phyloP scores from a whole-genome alignment of 1,140 invertebrate genomes.

The Heterodera schachtii region DNA sequence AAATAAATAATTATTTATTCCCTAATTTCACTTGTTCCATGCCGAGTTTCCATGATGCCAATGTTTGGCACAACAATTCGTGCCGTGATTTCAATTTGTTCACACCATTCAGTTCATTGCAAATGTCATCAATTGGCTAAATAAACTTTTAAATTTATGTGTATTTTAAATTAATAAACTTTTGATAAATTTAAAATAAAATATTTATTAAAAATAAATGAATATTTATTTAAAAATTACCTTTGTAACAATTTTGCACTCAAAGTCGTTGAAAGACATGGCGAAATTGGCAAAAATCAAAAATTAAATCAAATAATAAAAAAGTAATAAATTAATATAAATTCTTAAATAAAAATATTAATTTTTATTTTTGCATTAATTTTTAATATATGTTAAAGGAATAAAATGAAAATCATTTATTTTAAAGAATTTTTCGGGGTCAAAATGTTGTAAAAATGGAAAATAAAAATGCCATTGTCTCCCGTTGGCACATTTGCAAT shows the following conservation, averaged over 20 bases:
- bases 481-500: too few relatives aligned
- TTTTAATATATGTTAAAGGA: too few relatives aligned
- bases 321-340: not conserved
- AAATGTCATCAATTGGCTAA: conserved; percentile 30
- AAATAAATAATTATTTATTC: not conserved
- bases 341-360: not conserved
- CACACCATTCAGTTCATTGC: conserved; percentile 27
- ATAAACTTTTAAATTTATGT: not conserved
- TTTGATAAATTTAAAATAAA: not conserved
- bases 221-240: not conserved
- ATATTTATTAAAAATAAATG: not conserved
- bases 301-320: not conserved
- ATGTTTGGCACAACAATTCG: conserved; percentile 32
- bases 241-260: not conserved
- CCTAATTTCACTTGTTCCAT: conserved; percentile 23
- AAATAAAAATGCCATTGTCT: not conserved
- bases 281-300: too few relatives aligned
- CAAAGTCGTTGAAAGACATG: not conserved
- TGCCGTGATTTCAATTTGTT: conserved; percentile 29
- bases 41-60: conserved; percentile 20
- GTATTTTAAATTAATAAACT: too few relatives aligned
- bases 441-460: not conserved
- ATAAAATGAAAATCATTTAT: too few relatives aligned
- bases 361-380: too few relatives aligned
- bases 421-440: too few relatives aligned